Percentiles rank a stretch among this genome's conserved stretches.
Conservation (phyloP, 2,888 invertebrate genomes). For the Craniophora ligustri region DNA sequence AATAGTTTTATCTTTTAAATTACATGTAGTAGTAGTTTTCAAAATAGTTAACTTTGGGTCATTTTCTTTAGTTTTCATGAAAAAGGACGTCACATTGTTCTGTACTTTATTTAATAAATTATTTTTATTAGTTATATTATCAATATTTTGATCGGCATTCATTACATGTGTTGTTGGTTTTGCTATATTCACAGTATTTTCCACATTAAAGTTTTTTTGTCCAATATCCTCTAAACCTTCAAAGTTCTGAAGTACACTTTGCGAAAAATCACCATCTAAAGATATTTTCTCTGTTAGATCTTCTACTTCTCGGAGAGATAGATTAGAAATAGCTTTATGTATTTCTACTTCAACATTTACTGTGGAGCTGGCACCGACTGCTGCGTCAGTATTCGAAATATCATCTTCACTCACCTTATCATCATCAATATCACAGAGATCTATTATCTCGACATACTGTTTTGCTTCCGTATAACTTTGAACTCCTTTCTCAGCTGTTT, state of each 20-base stretch:
- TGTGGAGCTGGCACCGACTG: neutral
- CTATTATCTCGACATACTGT: slow-evolving; percentile 35
- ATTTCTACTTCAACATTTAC: slow-evolving; percentile 35
- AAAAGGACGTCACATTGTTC: neutral
- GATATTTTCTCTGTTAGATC: neutral
- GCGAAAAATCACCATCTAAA: slow-evolving; percentile 53
- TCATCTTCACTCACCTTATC: slow-evolving; percentile 7
- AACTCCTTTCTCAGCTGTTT: slow-evolving; percentile 13
- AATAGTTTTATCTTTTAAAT: neutral
- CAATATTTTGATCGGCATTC: neutral
- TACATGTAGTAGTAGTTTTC: neutral
- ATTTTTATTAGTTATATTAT: neutral
- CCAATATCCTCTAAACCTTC: neutral
- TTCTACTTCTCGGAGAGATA: slow-evolving; percentile 44
- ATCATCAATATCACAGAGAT: slow-evolving; percentile 38
- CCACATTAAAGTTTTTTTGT: neutral
- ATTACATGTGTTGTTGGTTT: neutral
- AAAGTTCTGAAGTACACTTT: slow-evolving; percentile 48
- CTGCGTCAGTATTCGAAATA: neutral
- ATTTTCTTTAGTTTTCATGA: neutral
- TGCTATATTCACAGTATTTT: neutral
- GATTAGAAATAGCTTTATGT: slow-evolving; percentile 54
- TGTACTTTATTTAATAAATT: neutral
- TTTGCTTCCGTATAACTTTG: neutral
- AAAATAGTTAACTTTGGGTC: neutral